Evolutionary conservation across 2,797 vertebrate genomes (phyloP), one percentile per base, ranked within the genome.

Genomic region (Bufotes viridis): DNA sequence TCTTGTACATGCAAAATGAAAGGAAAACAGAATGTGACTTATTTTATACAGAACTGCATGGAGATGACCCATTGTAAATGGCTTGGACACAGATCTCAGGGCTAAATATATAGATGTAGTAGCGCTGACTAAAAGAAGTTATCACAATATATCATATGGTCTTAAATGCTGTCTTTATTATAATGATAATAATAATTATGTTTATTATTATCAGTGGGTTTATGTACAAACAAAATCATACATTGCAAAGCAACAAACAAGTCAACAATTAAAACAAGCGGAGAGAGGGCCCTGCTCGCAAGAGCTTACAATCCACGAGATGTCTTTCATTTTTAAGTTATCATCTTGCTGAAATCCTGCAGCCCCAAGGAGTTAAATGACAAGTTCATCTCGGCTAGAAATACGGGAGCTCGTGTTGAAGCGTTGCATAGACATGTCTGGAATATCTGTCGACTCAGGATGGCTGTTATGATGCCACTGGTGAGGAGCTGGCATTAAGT

Each of bases 341-440:
- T 60, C 55, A 15, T 10, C 20, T 65, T 22, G 29, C 29, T 34
- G 29, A 34, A 34, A 34, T 34, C 29, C 2, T 34, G 61, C 17
- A 60, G 15, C 15, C 5, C 42, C 42, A 42, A 42, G 42, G 42
- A 42, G 42, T 42, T 12, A 60, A 42, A 51, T 51, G 20, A 51
- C 72, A 51, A 51, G n/a, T 75, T 75, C 18, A 22, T 74, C 74
- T 51, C 51, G n/a, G 49, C 74, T 78, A 78, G 22, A 17, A 84
- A 34, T 42, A 17, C 13, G 49, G 26, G 14, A 13, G 42, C 14
- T 13, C 10, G 12, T 51, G 22, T 42, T 55, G 34, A n/a, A 26
- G 57, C 61, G 12, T 15, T 14, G 14, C 15, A 60, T 49, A 15
- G 70, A 26, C 58, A 17, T 26, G 22, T 34, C 29, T 67, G 74